Conservation (phyloP, 2,888 invertebrate genomes). For the Caenorhabditis auriculariae region DNA sequence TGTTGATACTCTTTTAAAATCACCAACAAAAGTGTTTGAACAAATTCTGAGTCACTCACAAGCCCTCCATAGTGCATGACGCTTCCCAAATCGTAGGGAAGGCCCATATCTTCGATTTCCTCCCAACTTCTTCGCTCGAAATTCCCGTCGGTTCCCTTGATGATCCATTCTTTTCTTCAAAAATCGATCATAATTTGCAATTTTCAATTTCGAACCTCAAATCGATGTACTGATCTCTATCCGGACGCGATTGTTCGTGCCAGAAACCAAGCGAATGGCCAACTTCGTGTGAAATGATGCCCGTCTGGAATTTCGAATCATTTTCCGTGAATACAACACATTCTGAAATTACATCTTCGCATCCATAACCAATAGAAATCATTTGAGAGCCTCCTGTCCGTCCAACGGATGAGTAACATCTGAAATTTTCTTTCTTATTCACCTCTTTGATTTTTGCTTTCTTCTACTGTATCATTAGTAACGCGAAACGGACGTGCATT, state of each 20-base stretch:
- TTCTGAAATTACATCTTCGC: conserved; percentile 51
- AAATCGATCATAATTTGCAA: neutral
- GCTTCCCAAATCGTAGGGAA: conserved; percentile 56
- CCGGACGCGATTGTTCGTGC: conserved; percentile 59
- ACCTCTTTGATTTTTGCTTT: no score
- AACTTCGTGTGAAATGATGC: conserved; percentile 59
- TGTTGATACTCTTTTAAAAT: no score
- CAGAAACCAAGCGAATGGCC: conserved; percentile 60
- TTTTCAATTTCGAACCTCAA: conserved; percentile 16
- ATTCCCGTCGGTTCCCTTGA: conserved; percentile 56
- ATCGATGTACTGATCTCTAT: conserved; percentile 54
- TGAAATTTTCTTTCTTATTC: conserved; percentile 9
- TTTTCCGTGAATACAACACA: neutral
- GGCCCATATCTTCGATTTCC: conserved; percentile 56
- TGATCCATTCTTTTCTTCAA: conserved; percentile 49
- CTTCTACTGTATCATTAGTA: no score
- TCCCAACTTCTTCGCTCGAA: conserved; percentile 50
- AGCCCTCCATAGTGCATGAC: conserved; percentile 58
- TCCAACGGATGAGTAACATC: conserved; percentile 56
- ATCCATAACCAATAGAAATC: conserved; percentile 62
- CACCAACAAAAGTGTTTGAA: neutral
- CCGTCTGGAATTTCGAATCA: conserved; percentile 36
- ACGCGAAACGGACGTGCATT: no score
- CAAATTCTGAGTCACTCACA: conserved; percentile 6
- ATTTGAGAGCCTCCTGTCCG: conserved; percentile 57